Conservation (phyloP, 1,140 invertebrate genomes). For the Diabrotica virgifera region DNA sequence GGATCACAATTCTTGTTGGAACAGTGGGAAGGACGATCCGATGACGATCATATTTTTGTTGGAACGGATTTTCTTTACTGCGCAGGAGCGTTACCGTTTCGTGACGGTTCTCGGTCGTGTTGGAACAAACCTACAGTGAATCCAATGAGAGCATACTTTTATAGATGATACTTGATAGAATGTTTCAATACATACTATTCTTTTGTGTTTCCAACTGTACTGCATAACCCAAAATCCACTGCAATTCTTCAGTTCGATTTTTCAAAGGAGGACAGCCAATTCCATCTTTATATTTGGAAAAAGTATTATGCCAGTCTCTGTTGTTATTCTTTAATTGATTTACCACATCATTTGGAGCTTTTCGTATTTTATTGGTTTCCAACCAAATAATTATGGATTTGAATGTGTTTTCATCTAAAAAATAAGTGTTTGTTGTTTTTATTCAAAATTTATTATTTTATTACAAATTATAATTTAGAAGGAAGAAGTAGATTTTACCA, state of each 20-base stretch:
- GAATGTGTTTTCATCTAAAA: slow-evolving; percentile 74
- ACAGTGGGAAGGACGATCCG: too few species aligned
- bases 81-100: too few species aligned
- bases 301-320: slow-evolving; percentile 68
- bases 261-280: slow-evolving; percentile 61
- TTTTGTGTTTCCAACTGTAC: slow-evolving; percentile 80
- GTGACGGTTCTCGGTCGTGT: too few species aligned
- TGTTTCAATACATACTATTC: slow-evolving; percentile 59
- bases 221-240: slow-evolving; percentile 85
- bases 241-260: slow-evolving; percentile 63
- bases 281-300: slow-evolving; percentile 73
- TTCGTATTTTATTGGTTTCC: slow-evolving; percentile 91
- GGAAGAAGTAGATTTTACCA: slow-evolving; percentile 50
- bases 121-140: too few species aligned
- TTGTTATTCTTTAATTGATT: slow-evolving; percentile 64
- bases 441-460: background rate
- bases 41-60: too few species aligned
- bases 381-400: slow-evolving; percentile 83
- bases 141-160: too few species aligned
- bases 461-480: too few species aligned
- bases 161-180: too few species aligned
- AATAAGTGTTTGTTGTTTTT: slow-evolving; percentile 17
- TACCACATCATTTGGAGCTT: slow-evolving; percentile 82
- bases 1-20: too few species aligned
- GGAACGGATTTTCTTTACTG: too few species aligned